Conservation (phyloP, 2,113 vertebrate species). For the Picathartes gymnocephalus region DNA sequence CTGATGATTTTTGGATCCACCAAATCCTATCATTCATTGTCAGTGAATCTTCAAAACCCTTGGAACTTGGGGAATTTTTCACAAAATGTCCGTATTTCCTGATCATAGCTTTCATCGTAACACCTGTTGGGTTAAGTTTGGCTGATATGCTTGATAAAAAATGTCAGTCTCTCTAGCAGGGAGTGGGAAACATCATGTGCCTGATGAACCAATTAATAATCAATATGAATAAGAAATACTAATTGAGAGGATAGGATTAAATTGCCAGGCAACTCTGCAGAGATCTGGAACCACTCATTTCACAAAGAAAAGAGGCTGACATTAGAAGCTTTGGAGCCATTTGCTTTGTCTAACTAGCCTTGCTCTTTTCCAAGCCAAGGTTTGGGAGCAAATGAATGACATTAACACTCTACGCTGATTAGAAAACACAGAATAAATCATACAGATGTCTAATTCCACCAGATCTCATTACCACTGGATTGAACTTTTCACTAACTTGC, state of each 20-base stretch:
- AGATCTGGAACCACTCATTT: background rate
- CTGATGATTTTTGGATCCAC: background rate
- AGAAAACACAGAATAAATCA: slow-evolving; percentile 10
- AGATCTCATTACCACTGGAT: slow-evolving; percentile 24
- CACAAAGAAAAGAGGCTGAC: background rate
- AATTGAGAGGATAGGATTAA: background rate
- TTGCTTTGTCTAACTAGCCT: background rate
- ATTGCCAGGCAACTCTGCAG: background rate
- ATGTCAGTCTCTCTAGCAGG: background rate
- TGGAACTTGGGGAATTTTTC: background rate
- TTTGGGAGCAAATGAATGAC: slow-evolving; percentile 37
- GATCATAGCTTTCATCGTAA: background rate
- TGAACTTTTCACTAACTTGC: slow-evolving; percentile 28
- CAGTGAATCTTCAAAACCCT: background rate
- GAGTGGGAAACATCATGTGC: background rate
- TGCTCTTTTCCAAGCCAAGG: background rate
- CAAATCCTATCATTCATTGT: background rate
- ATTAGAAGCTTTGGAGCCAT: background rate
- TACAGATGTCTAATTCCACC: slow-evolving; percentile 8
- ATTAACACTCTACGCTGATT: slow-evolving; percentile 36
- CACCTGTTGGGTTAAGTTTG: background rate
- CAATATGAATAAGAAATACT: background rate
- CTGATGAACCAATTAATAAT: background rate
- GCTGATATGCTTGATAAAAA: background rate
- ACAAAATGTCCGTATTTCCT: background rate